Evolutionary conservation across 2,797 vertebrate species (phyloP).

Genomic region (Lithobates pipiens): DNA sequence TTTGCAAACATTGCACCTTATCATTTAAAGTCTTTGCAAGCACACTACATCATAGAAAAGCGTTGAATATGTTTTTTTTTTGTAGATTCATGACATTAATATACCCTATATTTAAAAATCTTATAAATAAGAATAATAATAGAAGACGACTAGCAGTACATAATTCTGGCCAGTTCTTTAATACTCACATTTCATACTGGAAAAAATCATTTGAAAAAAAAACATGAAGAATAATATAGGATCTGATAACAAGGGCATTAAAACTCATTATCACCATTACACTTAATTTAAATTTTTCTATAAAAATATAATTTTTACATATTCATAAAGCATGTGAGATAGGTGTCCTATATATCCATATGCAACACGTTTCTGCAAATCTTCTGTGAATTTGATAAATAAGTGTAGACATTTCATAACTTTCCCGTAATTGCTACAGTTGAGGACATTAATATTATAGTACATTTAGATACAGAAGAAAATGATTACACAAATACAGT

Average conservation of each 20-base stretch:
- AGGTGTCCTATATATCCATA: neutral
- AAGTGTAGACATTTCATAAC: slow-evolving; percentile 45
- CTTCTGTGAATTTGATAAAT: slow-evolving; percentile 30
- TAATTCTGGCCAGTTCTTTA: neutral
- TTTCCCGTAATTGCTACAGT: slow-evolving; percentile 52
- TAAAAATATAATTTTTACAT: slow-evolving; percentile 36
- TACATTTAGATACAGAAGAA: slow-evolving; percentile 40
- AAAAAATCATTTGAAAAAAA: neutral
- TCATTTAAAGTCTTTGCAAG: too few species aligned
- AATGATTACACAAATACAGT: slow-evolving; percentile 44
- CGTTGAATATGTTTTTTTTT: too few species aligned
- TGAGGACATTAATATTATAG: slow-evolving; percentile 47
- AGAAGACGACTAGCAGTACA: too few species aligned
- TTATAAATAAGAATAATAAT: too few species aligned
- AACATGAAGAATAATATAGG: slow-evolving; percentile 35
- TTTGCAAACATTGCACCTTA: too few species aligned
- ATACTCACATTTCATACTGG: neutral
- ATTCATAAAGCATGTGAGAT: slow-evolving; percentile 45
- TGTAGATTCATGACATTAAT: too few species aligned
- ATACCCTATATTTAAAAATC: too few species aligned
- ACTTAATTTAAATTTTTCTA: slow-evolving; percentile 50
- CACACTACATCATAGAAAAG: too few species aligned
- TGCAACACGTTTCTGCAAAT: slow-evolving; percentile 20
- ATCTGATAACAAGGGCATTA: slow-evolving; percentile 35
- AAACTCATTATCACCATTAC: slow-evolving; percentile 54